Percentiles rank a stretch among this genome's conserved stretches.
Conservation (phyloP, 2,113 vertebrate genomes). For the Fregetta grallaria region DNA sequence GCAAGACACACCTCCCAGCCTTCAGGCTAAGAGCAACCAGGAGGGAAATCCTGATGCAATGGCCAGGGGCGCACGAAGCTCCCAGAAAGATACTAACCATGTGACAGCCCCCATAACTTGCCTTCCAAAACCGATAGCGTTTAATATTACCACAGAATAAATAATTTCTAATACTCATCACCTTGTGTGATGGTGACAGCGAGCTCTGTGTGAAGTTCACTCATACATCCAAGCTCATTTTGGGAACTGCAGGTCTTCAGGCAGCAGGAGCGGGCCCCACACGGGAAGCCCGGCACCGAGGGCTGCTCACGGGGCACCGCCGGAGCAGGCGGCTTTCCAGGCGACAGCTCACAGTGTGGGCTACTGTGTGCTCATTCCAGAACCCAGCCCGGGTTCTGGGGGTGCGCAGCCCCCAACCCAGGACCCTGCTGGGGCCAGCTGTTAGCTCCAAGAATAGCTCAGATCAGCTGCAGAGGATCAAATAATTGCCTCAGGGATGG, state of each 20-base stretch:
- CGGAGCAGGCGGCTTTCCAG: rapidly evolving
- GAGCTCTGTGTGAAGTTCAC: neutral
- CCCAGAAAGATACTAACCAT: neutral
- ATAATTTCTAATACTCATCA: neutral
- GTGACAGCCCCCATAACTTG: neutral
- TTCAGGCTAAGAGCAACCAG: neutral
- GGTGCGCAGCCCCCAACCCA: neutral
- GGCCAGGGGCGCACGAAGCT: neutral
- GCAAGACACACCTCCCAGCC: neutral
- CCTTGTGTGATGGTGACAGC: rapidly evolving
- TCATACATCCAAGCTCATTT: neutral
- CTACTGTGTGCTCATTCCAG: neutral
- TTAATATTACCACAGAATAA: neutral
- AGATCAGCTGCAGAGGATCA: constrained; percentile 9
- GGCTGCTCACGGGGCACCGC: rapidly evolving
- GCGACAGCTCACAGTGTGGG: rapidly evolving
- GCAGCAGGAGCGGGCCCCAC: neutral
- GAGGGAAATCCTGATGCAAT: neutral
- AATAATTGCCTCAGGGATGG: neutral
- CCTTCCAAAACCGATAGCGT: neutral
- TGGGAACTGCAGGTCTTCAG: neutral
- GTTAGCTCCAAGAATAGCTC: neutral
- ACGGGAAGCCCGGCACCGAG: rapidly evolving
- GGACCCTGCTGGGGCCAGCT: neutral
- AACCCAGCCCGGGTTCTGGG: neutral